Conservation (phyloP, 2,113 vertebrate species). For the Albula goreensis region DNA sequence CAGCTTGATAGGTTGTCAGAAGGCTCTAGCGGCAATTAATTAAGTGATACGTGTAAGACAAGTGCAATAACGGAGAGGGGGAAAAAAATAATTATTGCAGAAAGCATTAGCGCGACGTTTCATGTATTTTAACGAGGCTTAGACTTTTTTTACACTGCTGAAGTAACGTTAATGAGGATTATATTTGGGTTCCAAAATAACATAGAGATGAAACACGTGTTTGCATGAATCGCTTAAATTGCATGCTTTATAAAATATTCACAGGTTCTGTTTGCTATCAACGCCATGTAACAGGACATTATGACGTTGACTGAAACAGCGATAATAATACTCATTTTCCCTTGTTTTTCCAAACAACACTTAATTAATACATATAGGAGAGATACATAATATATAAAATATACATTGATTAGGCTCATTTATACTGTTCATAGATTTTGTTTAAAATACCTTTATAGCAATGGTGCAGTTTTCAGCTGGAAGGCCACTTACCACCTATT, state of each 20-base stretch:
- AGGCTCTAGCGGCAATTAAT: slow-evolving; percentile 47
- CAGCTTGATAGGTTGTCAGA: slow-evolving; percentile 48
- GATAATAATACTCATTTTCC: no score
- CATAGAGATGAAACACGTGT: not conserved
- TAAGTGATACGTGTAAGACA: slow-evolving; percentile 48
- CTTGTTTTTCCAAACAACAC: no score
- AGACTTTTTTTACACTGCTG: not conserved
- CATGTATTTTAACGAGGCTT: not conserved
- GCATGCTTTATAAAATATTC: not conserved
- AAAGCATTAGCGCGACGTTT: not conserved
- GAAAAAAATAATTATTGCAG: slow-evolving; percentile 49
- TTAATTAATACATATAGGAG: no score
- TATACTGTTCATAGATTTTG: no score
- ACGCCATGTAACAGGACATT: no score
- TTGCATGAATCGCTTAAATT: not conserved
- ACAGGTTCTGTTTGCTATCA: no score
- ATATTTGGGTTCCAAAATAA: not conserved
- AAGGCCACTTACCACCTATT: no score
- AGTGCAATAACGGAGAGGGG: slow-evolving; percentile 47
- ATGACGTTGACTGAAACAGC: no score
- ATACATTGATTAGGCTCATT: no score
- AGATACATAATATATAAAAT: no score
- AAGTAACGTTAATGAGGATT: not conserved
- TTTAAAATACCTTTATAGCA: no score
- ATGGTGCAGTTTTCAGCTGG: no score